A percentile compares a stretch with the other conserved stretches of the same genome.
phyloP scores from a whole-genome alignment of 2,888 invertebrate species.

The Mystacides longicornis region DNA sequence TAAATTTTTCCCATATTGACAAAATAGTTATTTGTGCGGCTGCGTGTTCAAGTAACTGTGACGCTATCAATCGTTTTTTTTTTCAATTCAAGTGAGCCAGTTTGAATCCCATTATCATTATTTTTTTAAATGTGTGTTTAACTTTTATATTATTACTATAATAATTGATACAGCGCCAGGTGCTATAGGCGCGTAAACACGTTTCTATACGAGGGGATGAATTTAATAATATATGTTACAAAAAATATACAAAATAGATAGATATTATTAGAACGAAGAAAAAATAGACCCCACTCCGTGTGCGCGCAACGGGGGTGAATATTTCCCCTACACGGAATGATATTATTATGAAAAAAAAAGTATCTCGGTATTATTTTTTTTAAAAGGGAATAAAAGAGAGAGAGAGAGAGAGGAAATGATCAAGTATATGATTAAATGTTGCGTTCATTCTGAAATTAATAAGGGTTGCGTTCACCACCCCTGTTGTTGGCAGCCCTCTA shows the following conservation, averaged over 20 bases:
- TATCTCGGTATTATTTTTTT: slow-evolving; percentile 17
- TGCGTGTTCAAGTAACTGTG: no score
- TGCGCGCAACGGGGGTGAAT: slow-evolving; percentile 20
- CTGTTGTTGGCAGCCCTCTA: slow-evolving; percentile 9
- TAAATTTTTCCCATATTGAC: no score
- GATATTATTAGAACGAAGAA: not conserved
- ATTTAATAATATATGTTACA: not conserved
- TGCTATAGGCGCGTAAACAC: slow-evolving; percentile 12
- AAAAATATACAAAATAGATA: no score
- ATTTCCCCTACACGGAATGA: no score
- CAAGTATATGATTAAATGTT: slow-evolving; percentile 25
- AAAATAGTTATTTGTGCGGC: no score
- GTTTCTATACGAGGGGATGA: slow-evolving; percentile 4
- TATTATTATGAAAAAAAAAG: slow-evolving; percentile 24
- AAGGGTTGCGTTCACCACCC: slow-evolving; percentile 5
- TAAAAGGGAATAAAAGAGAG: no score
- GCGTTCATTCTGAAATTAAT: slow-evolving; percentile 11
- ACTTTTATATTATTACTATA: no score
- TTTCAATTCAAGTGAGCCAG: no score
- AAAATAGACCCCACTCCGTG: not conserved
- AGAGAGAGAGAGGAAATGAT: slow-evolving; percentile 24
- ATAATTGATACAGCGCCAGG: slow-evolving; percentile 15
- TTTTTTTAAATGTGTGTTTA: no score
- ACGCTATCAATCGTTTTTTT: no score
- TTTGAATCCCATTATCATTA: no score